Evolutionary conservation across 2,797 vertebrate genomes (phyloP).

Genomic region (Manis pentadactyla): DNA sequence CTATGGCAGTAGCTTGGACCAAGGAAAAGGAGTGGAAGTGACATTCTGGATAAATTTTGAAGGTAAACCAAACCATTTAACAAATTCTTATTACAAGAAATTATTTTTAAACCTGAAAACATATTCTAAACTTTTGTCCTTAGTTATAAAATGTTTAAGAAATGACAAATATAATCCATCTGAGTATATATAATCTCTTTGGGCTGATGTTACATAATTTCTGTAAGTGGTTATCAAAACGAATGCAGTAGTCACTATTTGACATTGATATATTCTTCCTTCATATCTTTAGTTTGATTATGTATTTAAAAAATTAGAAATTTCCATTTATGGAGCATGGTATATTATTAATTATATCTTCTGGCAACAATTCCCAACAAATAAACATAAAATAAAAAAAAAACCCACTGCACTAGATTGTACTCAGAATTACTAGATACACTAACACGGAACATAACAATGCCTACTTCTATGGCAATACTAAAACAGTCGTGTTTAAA

Average conservation of each 20-base stretch:
- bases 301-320: slow-evolving; percentile 10
- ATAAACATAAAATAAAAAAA: neutral
- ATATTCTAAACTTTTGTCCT: neutral
- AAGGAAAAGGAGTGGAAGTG: neutral
- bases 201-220: neutral
- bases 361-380: neutral
- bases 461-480: neutral
- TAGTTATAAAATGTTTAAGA: neutral
- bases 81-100: neutral
- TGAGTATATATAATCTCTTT: neutral
- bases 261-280: neutral
- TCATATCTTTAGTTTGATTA: neutral
- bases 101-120: slow-evolving; percentile 5
- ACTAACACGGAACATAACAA: neutral
- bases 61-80: neutral
- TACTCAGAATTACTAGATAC: neutral
- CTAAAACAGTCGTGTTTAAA: neutral
- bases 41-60: neutral
- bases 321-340: neutral
- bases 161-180: slow-evolving; percentile 25
- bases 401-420: neutral
- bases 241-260: neutral
- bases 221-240: neutral
- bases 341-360: neutral
- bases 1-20: neutral